Percentiles rank a stretch among this genome's conserved stretches.
Conservation (phyloP, 2,888 invertebrate species). For the Melanchra persicariae region DNA sequence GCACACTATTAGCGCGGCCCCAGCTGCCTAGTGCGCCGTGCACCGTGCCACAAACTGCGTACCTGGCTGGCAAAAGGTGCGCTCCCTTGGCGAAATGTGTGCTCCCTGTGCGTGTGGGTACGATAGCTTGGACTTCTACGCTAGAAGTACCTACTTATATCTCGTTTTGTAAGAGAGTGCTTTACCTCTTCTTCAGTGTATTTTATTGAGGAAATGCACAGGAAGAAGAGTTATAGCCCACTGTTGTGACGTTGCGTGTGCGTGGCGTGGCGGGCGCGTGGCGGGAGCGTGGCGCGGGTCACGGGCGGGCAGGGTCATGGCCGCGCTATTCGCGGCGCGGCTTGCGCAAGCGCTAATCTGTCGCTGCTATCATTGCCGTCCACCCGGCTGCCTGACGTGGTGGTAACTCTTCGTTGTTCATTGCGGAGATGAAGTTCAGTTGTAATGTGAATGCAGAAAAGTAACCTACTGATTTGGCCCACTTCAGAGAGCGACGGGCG, state of each 20-base stretch:
- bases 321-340: slow-evolving; percentile 31
- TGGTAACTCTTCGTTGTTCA: not conserved
- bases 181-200: too few relatives aligned
- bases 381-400: not conserved
- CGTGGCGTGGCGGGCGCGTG: not conserved
- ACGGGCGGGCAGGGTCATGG: slow-evolving; percentile 43
- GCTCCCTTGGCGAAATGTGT: too few relatives aligned
- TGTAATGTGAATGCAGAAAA: not conserved
- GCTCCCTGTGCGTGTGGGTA: not conserved
- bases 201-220: too few relatives aligned
- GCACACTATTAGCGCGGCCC: not conserved
- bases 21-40: not conserved
- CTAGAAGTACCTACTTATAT: not conserved
- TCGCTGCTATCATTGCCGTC: too few relatives aligned
- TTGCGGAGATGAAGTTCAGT: not conserved
- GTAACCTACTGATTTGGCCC: not conserved
- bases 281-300: slow-evolving; percentile 28
- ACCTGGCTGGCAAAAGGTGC: too few relatives aligned
- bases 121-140: not conserved
- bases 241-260: too few relatives aligned
- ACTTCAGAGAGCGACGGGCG: not conserved
- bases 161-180: not conserved
- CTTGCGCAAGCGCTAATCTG: slow-evolving; percentile 20
- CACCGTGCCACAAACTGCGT: not conserved
- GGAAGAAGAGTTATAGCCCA: too few relatives aligned